These are phyloP conservation scores for Alentia gelatinosa DNA, from an alignment of 2,888 invertebrate species.

Conservation along the genomic window DNA sequence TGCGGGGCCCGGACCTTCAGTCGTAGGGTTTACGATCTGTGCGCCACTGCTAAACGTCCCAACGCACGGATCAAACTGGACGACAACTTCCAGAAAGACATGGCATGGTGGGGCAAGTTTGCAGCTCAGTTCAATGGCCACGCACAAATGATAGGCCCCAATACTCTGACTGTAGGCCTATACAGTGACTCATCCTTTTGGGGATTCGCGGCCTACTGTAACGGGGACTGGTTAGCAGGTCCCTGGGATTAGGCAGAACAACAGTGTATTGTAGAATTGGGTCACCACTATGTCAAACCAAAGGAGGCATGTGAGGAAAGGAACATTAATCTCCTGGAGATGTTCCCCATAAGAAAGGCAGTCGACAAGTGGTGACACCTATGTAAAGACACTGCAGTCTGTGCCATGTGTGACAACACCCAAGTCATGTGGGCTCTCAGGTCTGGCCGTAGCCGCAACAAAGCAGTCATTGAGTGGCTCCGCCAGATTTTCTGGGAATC, in stretches of 20 bases:
- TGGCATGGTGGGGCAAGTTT: background rate
- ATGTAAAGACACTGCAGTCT: no score
- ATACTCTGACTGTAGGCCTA: background rate
- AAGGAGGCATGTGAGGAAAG: no score
- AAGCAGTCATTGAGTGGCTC: background rate
- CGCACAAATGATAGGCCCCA: background rate
- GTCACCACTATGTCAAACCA: background rate
- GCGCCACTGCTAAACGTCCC: background rate
- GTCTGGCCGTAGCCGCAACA: background rate
- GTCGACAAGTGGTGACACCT: no score
- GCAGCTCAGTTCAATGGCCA: background rate
- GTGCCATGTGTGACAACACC: no score
- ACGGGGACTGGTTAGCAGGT: background rate
- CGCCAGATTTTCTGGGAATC: background rate
- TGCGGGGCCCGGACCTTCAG: background rate
- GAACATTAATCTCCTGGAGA: no score
- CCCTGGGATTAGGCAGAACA: background rate
- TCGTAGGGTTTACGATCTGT: background rate
- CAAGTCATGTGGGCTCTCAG: background rate
- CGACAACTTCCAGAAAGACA: background rate
- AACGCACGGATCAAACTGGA: background rate
- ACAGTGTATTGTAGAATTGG: background rate
- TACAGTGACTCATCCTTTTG: no score
- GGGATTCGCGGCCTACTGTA: no score
- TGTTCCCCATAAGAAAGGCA: no score